Evolutionary conservation across 2,888 invertebrate genomes (phyloP), one percentile per base, ranked within the genome.

Genomic region (Drosophila dives): DNA sequence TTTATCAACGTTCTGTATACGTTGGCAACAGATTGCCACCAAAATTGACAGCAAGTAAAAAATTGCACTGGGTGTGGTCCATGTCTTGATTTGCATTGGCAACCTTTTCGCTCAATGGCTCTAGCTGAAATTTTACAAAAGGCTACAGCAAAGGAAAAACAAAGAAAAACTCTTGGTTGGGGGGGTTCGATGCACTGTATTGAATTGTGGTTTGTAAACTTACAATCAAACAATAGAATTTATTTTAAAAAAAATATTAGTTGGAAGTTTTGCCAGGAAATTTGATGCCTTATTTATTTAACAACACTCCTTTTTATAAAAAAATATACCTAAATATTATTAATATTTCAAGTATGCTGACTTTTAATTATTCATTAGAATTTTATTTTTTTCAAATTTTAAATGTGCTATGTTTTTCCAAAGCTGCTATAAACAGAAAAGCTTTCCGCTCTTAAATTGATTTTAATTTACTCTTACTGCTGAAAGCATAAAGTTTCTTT

Each of bases 1-100:
- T 71, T 71, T 72, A 75, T 68, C 75, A 75, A 79, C 62, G 71
- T 70, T 69, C 58, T 29, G 26, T 33, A 36, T 54, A 26, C 50
- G 50, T 58, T 75, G 73, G 66, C 79, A 80, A 77, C 81, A 80
- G 73, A 79, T 80, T 80, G 80, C 75, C 63, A 72, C 64, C 42
- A 42, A 79, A 75, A 79, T 79, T 75, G 76, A 80, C 78, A 80
- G 58, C 61, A 56, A 50, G 34, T 33, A 55, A 48, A 42, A 50
- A 63, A 66, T 40, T 58, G 67, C n/a, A 49, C 32, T 32, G 76
- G 79, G 69, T 49, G 74, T 74, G 68, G 48, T 73, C 68, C 36
- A 33, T 70, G 62, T 12, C 70, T 70, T 75, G 75, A 80, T 77
- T 77, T 70, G 75, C 65, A 80, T 75, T 75, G 80, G 32, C 69